Base-by-base conservation (phyloP, 2,797 vertebrate species). In the Sylvia borin region DNA sequence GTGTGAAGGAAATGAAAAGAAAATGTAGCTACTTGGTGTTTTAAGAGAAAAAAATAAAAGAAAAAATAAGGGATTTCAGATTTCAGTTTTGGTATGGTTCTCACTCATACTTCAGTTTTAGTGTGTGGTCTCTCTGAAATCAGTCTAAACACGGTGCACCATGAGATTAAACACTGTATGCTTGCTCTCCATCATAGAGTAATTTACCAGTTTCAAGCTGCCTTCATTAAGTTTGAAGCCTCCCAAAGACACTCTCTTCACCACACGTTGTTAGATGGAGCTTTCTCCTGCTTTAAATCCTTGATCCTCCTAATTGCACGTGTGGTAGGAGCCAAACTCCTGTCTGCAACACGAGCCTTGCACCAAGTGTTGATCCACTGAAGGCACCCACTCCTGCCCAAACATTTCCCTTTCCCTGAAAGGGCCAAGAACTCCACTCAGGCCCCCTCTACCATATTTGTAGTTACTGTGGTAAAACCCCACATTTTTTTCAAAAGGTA, bases 1-100 rank as follows among this genome's bases (percentile, higher is more conserved):
- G 5, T 47, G 34, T 17, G 40, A 73, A 67, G 7, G 32, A 31
- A 51, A 65, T 11, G 16, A 29, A 14, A 43, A 22, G 27, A 40
- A 42, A 9, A n/a, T 24, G 40, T 0, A 71, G 7, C 1, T 81
- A 17, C 10, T 61, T 0, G 1, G 51, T 74, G 62, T 16, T 43
- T 82, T 62, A 58, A 31, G 7, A 48, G 9, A 16, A n/a, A 34
- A 32, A 32, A n/a, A 54, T 22, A 36, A 51, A 17, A 13, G 9
- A 40, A 43, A 24, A 72, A 25, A 15, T 7, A 58, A 15, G 4
- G 4, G 2, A 4, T 19, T 48, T 88, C 34, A 55, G 20, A 18
- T 38, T 84, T 72, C 55, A 53, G 8, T 16, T 90, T 55, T 26
- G 24, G 8, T 31, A 79, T 3, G 2, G 1, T 27, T 73, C 47